Conservation (phyloP, 2,888 invertebrate genomes). For the Yponomeuta malinellus region DNA sequence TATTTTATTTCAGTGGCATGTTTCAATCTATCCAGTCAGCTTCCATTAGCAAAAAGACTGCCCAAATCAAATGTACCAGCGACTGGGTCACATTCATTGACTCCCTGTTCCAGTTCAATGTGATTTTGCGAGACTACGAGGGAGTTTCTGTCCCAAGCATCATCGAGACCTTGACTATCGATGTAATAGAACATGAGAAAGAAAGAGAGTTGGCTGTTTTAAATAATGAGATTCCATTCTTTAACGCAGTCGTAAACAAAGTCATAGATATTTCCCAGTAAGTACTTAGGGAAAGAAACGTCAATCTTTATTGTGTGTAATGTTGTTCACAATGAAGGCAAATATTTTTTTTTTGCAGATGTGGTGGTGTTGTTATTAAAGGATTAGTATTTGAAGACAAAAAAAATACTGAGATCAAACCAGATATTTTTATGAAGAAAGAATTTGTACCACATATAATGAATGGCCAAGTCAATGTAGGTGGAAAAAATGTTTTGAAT, state of each 20-base stretch:
- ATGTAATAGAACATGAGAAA: constrained; percentile 9
- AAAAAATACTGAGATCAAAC: constrained; percentile 1
- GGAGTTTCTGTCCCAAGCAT: constrained; percentile 24
- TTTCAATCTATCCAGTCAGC: constrained; percentile 31
- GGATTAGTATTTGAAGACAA: constrained; percentile 11
- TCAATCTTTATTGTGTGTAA: background rate
- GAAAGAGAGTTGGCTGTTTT: background rate
- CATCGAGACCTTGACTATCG: constrained; percentile 14
- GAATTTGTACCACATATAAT: constrained; percentile 16
- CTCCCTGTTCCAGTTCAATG: constrained; percentile 32
- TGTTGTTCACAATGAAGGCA: no score
- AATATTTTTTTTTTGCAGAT: constrained; percentile 5
- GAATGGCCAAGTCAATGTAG: constrained; percentile 14
- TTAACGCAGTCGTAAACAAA: background rate
- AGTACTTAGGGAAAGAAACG: background rate
- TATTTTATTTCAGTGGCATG: constrained; percentile 28
- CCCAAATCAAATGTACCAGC: constrained; percentile 28
- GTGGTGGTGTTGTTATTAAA: constrained; percentile 16
- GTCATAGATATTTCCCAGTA: background rate
- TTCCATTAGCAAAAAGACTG: constrained; percentile 23
- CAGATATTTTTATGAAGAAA: constrained; percentile 4
- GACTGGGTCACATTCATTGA: constrained; percentile 36
- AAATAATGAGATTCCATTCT: background rate
- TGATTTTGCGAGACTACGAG: constrained; percentile 27
- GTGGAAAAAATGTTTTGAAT: background rate